Base-by-base conservation (phyloP, 2,797 vertebrate genomes). In the Protonibea diacanthus region DNA sequence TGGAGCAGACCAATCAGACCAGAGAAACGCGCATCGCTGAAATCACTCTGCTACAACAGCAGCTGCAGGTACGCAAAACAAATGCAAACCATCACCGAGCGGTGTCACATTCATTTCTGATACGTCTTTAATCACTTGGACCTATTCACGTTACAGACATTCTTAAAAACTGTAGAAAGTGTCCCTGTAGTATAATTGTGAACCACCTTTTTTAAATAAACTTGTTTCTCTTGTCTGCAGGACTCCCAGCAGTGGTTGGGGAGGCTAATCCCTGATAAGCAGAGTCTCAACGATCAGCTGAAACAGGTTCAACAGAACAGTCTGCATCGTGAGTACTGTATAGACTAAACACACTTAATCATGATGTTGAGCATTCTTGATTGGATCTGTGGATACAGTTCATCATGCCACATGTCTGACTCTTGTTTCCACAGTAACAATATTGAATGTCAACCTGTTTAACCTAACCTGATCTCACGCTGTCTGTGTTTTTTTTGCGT, bases 241-340 rank as follows among this genome's bases (percentile, higher is more conserved):
- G 98, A 99, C 79, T 98, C 97, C 59, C 98, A 99, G 93, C 98
- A 99, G 89, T 97, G 97, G 96, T 94, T 99, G 87, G 97, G 97
- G 79, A 95, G 96, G 75, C 90, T 99, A 58, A 99, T 99, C 90
- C 98, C 98, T 49, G 98, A 99, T 84, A 99, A 99, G 86, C 98
- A 99, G 89, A 94, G 92, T 85, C 96, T 99, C 38, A 98, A 95
- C 67, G 98, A 99, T 63, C 97, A 99, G 68, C 86, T 99, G 80
- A 99, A 99, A 73, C 98, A 99, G 88, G 97, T 99, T 76, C 97
- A 99, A 70, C 98, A 99, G 90, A 97, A 97, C 93, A 98, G 97
- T 90, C 93, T 98, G 86, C 97, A 99, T 67, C 96, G 97, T 99
- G 95, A 96, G 98, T 96, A 61, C n/a, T 0, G 4, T 15, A 42